Percentiles rank a stretch among this genome's conserved stretches.
Evolutionary conservation across 37 sponge, comb jelly and placozoan species (phyloP).

Genomic region (Ephydatia muelleri): DNA sequence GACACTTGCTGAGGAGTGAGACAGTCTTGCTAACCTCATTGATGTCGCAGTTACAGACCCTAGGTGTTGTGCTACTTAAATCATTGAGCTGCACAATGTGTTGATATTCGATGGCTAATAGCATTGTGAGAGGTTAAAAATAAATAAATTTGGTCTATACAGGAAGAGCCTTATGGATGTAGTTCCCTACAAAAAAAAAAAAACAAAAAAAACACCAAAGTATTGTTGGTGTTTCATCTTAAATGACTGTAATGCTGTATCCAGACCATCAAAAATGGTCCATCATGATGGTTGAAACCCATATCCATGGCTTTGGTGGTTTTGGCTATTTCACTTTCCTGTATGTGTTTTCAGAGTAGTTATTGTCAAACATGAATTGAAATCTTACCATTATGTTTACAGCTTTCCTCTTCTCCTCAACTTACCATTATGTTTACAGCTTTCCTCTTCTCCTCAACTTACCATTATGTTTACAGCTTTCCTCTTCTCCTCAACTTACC

Average conservation of each 20-base stretch:
- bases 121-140: background rate
- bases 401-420: background rate
- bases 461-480: background rate
- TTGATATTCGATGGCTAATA: background rate
- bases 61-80: background rate
- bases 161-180: background rate
- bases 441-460: background rate
- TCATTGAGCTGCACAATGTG: background rate
- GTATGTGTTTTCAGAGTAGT: background rate
- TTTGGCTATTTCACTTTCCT: background rate
- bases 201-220: background rate
- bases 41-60: background rate
- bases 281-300: background rate
- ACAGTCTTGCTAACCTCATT: background rate
- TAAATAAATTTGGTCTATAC: background rate
- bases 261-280: background rate
- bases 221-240: background rate
- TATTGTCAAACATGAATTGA: background rate
- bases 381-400: background rate
- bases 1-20: background rate
- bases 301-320: background rate
- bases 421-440: background rate
- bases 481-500: background rate
- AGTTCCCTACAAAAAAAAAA: background rate
- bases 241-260: background rate